Conservation (phyloP, 37 sponge, comb jelly and placozoan genomes). For the Ephydatia muelleri region DNA sequence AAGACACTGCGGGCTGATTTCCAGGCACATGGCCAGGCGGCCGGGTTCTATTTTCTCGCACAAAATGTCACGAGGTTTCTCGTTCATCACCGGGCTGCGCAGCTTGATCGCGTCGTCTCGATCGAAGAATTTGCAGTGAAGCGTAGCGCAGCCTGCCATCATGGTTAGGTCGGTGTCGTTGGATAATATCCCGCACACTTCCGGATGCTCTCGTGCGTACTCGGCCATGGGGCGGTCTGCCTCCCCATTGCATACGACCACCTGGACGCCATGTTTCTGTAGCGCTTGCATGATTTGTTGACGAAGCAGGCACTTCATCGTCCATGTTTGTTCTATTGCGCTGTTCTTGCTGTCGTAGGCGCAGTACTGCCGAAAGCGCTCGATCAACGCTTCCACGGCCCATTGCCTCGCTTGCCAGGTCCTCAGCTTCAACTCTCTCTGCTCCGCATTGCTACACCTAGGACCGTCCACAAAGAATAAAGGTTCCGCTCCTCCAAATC, state of each 20-base stretch:
- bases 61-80: neutral
- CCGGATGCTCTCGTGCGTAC: slow-evolving; percentile 8
- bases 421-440: neutral
- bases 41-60: neutral
- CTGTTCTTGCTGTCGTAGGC: neutral
- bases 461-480: slow-evolving; percentile 40
- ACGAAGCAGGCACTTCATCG: neutral
- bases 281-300: neutral
- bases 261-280: neutral
- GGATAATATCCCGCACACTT: slow-evolving; percentile 22
- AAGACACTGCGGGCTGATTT: neutral
- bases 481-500: slow-evolving; percentile 10
- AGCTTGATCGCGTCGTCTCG: neutral
- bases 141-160: slow-evolving; percentile 10
- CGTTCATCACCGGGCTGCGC: neutral
- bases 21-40: slow-evolving; percentile 10
- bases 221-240: slow-evolving; percentile 27
- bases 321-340: neutral
- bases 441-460: neutral
- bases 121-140: slow-evolving; percentile 34
- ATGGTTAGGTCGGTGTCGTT: slow-evolving; percentile 38
- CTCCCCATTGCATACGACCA: slow-evolving; percentile 29
- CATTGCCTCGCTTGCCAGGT: neutral
- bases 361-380: neutral
- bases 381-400: neutral